Evolutionary conservation across 2,113 vertebrate genomes (phyloP), one percentile per base, ranked within the genome.

Genomic region (Garra rufa): DNA sequence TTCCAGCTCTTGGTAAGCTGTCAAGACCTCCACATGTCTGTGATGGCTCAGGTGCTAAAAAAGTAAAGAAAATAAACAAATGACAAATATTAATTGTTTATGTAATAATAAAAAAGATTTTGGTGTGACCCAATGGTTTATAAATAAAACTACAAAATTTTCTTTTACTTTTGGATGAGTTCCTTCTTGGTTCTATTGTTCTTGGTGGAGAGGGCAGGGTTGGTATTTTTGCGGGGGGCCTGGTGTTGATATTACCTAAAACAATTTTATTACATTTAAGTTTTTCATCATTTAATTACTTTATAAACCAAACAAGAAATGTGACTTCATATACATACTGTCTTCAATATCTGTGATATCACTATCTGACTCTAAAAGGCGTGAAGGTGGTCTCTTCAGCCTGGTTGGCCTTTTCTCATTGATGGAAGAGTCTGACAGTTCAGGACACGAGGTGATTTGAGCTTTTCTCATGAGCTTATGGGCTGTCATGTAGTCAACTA

Each of bases 401-500:
- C 55, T 59, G 55, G n/a, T 59, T 59, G n/a, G 55, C n/a, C 55
- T 59, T 59, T 59, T 24, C 21, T 24, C n/a, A 13, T 4, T 13
- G n/a, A 59, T 59, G 10, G n/a, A 13, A 1, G 57, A 26, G 11
- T 61, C 57, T 11, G 57, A 61, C 10, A 61, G 57, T 61, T 61
- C 57, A 26, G 57, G 57, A 26, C 57, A 61, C 24, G 24, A 61
- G n/a, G 55, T 24, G 57, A 13, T 61, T 61, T 61, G 57, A 61
- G 24, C 57, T 61, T 61, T 61, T 61, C 57, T 61, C 57, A 61
- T 61, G 24, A 61, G n/a, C n/a, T 61, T 61, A 2, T 61, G 57
- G 10, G 57, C 57, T 61, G 57, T 61, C 24, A 61, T 61, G 57
- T 61, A 61, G 57, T 61, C n/a, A 61, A 26, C 57, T 61, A 61